Evolutionary conservation across 2,113 vertebrate species (phyloP).

Genomic region (Gallinago paraguaiae): DNA sequence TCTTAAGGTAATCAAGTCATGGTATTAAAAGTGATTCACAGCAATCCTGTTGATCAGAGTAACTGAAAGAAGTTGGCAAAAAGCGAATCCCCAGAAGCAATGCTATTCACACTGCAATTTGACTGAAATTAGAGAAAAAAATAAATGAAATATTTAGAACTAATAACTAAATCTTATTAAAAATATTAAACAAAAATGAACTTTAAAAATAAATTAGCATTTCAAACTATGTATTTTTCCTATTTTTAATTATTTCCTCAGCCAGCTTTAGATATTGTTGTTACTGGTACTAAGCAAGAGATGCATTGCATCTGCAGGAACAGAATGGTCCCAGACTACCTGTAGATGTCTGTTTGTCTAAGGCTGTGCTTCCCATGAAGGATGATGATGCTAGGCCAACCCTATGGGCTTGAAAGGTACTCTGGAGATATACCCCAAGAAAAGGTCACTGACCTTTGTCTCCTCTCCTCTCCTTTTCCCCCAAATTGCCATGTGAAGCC

Average conservation of each 20-base stretch:
- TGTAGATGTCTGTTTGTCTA: not conserved
- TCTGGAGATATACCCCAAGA: not conserved
- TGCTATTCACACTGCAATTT: not conserved
- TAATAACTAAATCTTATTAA: not conserved
- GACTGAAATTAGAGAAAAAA: not conserved
- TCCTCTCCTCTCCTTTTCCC: not conserved
- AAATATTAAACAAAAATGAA: not conserved
- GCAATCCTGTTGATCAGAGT: not conserved
- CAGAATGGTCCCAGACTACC: not conserved
- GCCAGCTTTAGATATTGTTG: not conserved
- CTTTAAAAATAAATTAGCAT: not conserved
- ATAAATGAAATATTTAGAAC: not conserved
- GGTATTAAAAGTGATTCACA: not conserved
- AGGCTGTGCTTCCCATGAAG: not conserved
- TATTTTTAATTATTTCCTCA: not conserved
- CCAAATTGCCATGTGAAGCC: not conserved
- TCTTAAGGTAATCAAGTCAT: not conserved
- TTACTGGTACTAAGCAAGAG: not conserved
- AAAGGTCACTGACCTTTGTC: not conserved
- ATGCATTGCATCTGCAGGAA: not conserved
- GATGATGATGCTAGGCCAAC: not conserved
- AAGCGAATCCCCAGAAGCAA: not conserved
- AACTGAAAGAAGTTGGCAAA: not conserved
- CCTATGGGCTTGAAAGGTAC: not conserved
- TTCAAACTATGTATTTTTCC: not conserved